Base-by-base conservation (phyloP, 2,113 vertebrate species). In the Columbina picui region DNA sequence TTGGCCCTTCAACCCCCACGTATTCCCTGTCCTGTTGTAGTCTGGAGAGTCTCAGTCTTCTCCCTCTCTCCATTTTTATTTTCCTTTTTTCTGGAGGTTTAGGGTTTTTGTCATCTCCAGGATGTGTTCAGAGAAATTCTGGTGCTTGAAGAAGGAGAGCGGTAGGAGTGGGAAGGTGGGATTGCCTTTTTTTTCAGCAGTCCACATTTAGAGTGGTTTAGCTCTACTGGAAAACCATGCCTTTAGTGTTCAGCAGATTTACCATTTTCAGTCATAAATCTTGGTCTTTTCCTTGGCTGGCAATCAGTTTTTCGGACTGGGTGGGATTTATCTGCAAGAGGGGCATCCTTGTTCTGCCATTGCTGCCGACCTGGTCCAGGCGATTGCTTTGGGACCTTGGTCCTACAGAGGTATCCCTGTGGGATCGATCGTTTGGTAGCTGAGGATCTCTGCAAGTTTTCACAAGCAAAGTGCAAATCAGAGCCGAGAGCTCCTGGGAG, bases 1-100 rank as follows among this genome's bases (percentile, higher is more conserved):
- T 92, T 10, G 16, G 19, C 17, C 7, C 15, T 71, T 27, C 0
- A 0, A 29, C 17, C 32, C 25, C 13, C 13, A 12, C 3, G 1
- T 59, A 30, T 14, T 81, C 29, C 32, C 15, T 49, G 50, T 41
- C 32, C n/a, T 64, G 10, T 39, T 76, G 12, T 30, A 43, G 43
- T 7, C n/a, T 1, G 1, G 26, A 82, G 14, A 23, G 29, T 61
- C 47, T 87, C 32, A 26, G 34, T 73, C 26, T 18, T 60, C 29
- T 76, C 38, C 30, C 10, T 78, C 29, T 75, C 43, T 71, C 8
- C 32, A 10, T 79, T 71, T 79, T 71, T 0, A 4, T 82, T 67
- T 90, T 67, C 23, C 21, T 69, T 53, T 55, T 77, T 49, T 87
- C 59, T 88, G 70, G 36, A 52, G 36, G 20, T 60, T 68, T 36